These are phyloP conservation scores for Theretra japonica DNA, from an alignment of 2,888 invertebrate species.

Conservation along the genomic window DNA sequence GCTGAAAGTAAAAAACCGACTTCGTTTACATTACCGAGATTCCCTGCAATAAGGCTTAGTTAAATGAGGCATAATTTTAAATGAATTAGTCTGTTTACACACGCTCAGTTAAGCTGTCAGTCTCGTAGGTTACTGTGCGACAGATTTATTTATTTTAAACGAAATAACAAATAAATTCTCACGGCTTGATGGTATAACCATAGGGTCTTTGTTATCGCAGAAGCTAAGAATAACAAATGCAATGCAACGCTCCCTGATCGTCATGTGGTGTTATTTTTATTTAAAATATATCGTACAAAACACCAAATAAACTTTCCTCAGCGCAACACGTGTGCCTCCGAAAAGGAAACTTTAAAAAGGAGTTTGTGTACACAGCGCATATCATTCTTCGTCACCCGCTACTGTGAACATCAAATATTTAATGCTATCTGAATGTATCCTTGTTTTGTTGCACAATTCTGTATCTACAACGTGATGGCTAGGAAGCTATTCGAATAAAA, in stretches of 20 bases:
- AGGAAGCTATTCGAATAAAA: too few species aligned
- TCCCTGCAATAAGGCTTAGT: background rate
- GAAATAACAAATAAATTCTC: conserved; percentile 61
- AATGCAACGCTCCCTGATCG: conserved; percentile 52
- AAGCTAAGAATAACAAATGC: conserved; percentile 66
- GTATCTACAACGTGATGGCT: too few species aligned
- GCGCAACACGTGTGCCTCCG: conserved; percentile 54
- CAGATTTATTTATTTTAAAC: conserved; percentile 57
- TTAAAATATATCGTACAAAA: conserved; percentile 58
- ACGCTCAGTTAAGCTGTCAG: conserved; percentile 30
- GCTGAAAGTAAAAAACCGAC: background rate
- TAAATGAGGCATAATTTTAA: conserved; percentile 11
- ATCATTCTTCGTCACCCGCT: background rate
- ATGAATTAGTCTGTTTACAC: conserved; percentile 29
- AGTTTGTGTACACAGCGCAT: background rate
- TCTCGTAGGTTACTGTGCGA: conserved; percentile 36
- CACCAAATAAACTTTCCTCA: conserved; percentile 61
- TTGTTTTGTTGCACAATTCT: too few species aligned
- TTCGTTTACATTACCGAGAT: background rate
- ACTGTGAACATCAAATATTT: conserved; percentile 20
- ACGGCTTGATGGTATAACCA: conserved; percentile 43
- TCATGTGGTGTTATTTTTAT: conserved; percentile 70
- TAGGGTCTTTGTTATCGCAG: conserved; percentile 58
- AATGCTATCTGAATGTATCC: background rate
- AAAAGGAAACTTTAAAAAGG: conserved; percentile 21